Conservation (phyloP, 1,140 invertebrate species). For the Drosophila miranda region DNA sequence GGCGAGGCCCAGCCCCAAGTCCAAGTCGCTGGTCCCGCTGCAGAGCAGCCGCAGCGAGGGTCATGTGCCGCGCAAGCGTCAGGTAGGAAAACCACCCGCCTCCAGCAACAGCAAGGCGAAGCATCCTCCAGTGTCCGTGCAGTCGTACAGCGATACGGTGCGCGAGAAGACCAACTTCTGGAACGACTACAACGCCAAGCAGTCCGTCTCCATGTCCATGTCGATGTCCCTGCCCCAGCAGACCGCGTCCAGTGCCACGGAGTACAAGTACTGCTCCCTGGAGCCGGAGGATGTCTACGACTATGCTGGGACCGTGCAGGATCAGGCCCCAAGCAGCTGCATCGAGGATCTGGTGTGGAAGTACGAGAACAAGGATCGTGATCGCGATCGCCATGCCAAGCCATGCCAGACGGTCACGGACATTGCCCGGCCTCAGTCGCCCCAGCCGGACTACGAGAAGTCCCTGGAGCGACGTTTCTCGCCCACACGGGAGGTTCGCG, state of each 20-base stretch:
- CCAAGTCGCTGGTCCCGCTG: conserved; percentile 37
- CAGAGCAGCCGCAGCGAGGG: conserved; percentile 69
- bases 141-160: conserved; percentile 59
- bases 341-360: conserved; percentile 75
- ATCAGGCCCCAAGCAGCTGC: conserved; percentile 49
- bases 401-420: conserved; percentile 40
- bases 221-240: conserved; percentile 53
- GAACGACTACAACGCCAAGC: conserved; percentile 74
- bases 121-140: conserved; percentile 4
- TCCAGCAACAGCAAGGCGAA: not conserved
- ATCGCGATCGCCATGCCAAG: conserved; percentile 19
- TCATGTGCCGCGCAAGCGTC: conserved; percentile 60
- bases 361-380: conserved; percentile 61
- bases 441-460: conserved; percentile 26
- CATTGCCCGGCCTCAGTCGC: conserved; percentile 64
- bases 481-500: conserved; percentile 72
- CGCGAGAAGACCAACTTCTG: conserved; percentile 71
- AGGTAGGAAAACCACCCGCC: not conserved
- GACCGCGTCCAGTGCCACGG: not conserved
- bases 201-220: conserved; percentile 10
- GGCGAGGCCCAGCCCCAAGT: conserved; percentile 33
- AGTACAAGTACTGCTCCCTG: conserved; percentile 45
- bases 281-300: conserved; percentile 63
- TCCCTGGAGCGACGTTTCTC: conserved; percentile 63
- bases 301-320: conserved; percentile 10